Evolutionary conservation across 2,888 invertebrate genomes (phyloP), one percentile per base, ranked within the genome.

Genomic region (Andrena hattorfiana): DNA sequence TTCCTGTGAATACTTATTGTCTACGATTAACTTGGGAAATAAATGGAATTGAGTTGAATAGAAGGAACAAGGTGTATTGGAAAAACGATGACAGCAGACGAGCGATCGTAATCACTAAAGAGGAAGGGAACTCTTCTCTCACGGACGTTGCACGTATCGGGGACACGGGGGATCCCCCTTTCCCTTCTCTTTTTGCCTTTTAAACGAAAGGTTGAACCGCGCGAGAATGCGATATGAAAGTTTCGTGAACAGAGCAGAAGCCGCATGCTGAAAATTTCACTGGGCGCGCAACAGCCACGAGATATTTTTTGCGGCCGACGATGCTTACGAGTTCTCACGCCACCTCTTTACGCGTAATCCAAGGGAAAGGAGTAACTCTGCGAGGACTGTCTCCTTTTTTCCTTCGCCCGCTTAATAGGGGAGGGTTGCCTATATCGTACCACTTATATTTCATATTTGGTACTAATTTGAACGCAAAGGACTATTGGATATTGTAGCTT

Each of bases 181-280:
- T 56, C 80, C 80, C 71, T 64, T 83, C 77, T 63, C 72, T 42
- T 77, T 64, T 54, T 64, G 64, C 67, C 82, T 70, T 60, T 84
- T 78, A 72, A 88, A 88, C 80, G 88, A 88, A 88, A 88, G 88
- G 88, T 88, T 88, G 88, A 84, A 80, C 75, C 80, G 85, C 85
- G 70, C 76, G 81, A 69, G 86, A 87, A 89, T 83, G 87, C 87
- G 88, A 89, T 89, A 89, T 90, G 90, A 90, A 89, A 89, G 89
- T 89, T 88, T 86, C 82, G 87, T 77, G 90, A 89, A 86, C 89
- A 88, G 89, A 89, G 84, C 72, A 73, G 71, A 68, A 75, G 74
- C 73, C 81, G 86, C 67, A 80, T 81, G 84, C 77, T 89, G 76
- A 84, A 42, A 89, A 89, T 89, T 89, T 89, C 88, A 87, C 84